Base-by-base conservation (phyloP, 1,140 invertebrate genomes). In the Venturia canescens region DNA sequence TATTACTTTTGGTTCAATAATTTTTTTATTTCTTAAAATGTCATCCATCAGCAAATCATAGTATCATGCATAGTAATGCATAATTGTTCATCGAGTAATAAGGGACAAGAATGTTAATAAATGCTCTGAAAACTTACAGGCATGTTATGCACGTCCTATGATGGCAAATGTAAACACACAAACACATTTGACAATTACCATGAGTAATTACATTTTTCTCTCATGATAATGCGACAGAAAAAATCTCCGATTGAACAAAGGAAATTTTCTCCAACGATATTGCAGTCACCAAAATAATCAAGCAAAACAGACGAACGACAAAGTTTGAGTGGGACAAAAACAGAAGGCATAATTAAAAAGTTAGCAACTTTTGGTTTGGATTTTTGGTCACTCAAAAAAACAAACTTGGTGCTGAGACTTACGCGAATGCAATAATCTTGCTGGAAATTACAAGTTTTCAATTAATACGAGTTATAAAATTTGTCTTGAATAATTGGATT, bases 101-200 rank as follows among this genome's bases (percentile, higher is more conserved):
- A 13, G 7, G 7, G 7, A 44, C 38, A 44, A 4, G 38, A 44
- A 44, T 84, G 71, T 85, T 81, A 84, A 84, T 77, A 80, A 85
- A 81, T 86, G 86, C 86, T 84, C 82, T 63, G 60, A 63, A 63
- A 86, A 90, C 91, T 92, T 92, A 92, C 91, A 91, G 91, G 90
- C 90, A 92, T 90, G 86, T 92, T 90, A 91, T 90, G 88, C 85
- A 91, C 88, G 90, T 92, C 91, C 91, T 92, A 89, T 84, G 88
- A 88, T 86, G 88, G 89, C 86, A 90, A 89, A 86, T 86, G 85
- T 88, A 90, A 91, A 88, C 89, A 91, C 84, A 90, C 86, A 91
- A 63, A 63, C 11, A 26, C 23, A 82, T 89, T 86, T 88, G 87
- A 87, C 82, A 86, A 79, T 86, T 83, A 84, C 88, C 84, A 85